Evolutionary conservation across 1,140 invertebrate genomes (phyloP), one percentile per base, ranked within the genome.

Genomic region (Hirudo medicinalis): DNA sequence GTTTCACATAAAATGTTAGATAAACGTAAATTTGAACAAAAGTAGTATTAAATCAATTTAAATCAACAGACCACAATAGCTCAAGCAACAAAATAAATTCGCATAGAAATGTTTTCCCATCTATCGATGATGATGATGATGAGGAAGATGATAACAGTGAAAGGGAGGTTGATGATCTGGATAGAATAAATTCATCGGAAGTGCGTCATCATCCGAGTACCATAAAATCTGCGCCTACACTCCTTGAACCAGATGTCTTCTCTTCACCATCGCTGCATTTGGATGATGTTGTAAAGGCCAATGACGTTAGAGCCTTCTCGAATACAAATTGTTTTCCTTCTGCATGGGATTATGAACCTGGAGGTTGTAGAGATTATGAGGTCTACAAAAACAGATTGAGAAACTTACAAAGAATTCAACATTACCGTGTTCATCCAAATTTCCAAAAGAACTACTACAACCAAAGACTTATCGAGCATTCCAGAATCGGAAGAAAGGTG

Each of bases 101-200:
- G 6, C 20, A 63, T 13, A 63, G 57, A 32, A 63, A 63, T 13
- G 29, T 25, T 32, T 25, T 25, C 22, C 57, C 22, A 63, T 63
- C 57, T 63, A 25, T 63, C 57, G 57, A 63, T 63, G 57, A 63
- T 9, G 57, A 63, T 63, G 57, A 63, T 63, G 57, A 63, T 0
- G 57, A 63, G 13, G 57, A 63, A 15, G 19, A n/a, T n/a, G 17
- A 63, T 63, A 63, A 11, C 29, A 63, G 9, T 9, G 54, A 57
- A n/a, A 57, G 2, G 20, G 25, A 57, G 20, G 54, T 25, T 63
- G 29, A 19, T 63, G 19, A 63, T 22, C 3, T 22, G 22, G 29
- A 11, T 63, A 63, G 19, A 25, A 63, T 25, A 6, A 63, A 22
- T 63, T 25, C 22, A 13, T 32, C 29, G 20, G 57, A 63, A 15